Conservation (phyloP, 2,888 invertebrate genomes). For the Folsomia manolachei region DNA sequence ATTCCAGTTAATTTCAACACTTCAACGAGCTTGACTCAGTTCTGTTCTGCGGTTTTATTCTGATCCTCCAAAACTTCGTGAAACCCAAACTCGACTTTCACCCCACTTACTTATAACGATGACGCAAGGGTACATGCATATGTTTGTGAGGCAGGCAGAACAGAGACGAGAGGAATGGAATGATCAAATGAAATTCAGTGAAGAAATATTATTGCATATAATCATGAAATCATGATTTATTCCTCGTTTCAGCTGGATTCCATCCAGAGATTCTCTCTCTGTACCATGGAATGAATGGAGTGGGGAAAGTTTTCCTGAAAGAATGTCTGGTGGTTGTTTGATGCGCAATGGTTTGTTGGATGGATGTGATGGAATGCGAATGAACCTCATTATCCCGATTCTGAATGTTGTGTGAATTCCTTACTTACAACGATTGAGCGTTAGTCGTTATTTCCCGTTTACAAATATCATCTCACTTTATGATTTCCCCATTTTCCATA, state of each 20-base stretch:
- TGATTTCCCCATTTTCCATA: neutral
- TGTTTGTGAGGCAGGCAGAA: too few relatives aligned
- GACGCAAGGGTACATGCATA: too few relatives aligned
- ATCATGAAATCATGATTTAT: conserved; percentile 25
- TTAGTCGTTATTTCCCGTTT: neutral
- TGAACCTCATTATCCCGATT: conserved; percentile 19
- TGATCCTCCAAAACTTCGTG: too few relatives aligned
- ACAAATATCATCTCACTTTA: neutral
- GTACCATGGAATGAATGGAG: too few relatives aligned
- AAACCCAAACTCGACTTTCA: too few relatives aligned
- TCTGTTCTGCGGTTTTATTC: too few relatives aligned
- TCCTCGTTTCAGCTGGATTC: conserved; percentile 2
- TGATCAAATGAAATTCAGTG: conserved; percentile 3
- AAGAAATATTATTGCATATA: conserved; percentile 11
- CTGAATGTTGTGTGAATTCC: neutral
- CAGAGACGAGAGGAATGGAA: too few relatives aligned
- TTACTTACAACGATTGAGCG: neutral
- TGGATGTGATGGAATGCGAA: conserved; percentile 20
- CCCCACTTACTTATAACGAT: too few relatives aligned
- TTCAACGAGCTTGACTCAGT: too few relatives aligned
- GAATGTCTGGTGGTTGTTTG: neutral
- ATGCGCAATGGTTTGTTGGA: conserved; percentile 6
- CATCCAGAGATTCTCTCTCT: neutral
- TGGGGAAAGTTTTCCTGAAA: neutral
- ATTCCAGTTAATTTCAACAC: too few relatives aligned